Evolutionary conservation across 2,888 invertebrate species (phyloP), one percentile per base, ranked within the genome.

Genomic region (Cenopis cana): DNA sequence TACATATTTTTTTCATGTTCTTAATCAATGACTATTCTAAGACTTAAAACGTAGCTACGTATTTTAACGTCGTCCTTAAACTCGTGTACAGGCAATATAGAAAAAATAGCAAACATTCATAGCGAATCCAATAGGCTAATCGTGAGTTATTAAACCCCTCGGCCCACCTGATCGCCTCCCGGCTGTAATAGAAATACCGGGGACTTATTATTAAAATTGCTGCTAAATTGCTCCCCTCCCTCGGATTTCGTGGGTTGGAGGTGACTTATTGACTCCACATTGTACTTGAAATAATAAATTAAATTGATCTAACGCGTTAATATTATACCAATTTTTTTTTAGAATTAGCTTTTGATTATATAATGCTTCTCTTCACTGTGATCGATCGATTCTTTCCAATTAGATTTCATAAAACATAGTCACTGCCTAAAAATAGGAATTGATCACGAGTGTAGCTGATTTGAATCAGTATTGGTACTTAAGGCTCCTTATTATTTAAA

Each of bases 141-240:
- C 90, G 87, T 84, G 86, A 91, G 92, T 93, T 93, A 93, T 93
- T 93, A 93, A 93, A 92, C 91, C 90, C 89, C 87, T 85, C 84
- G 85, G 78, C 89, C 91, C 90, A 93, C 92, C 93, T 93, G 93
- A 93, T 93, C 89, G 91, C 87, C 89, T 86, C 87, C 87, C 87
- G 81, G 90, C 89, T 89, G 91, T 93, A 93, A 93, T 93, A 93
- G 93, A 92, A 94, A 94, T 94, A 87, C 94, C 94, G 82, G 85
- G 87, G 91, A 90, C 93, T 93, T 93, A 93, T 93, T 94, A 94
- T 93, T 94, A 93, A 94, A 94, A 93, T 94, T 93, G 93, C 94
- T 93, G 91, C 89, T 91, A 91, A 91, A 93, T 92, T 91, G 91
- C 84, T 91, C 91, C 88, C 89, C 87, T 84, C 88, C 91, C 91